A percentile compares a stretch with the other conserved stretches of the same genome.
Evolutionary conservation across 2,113 vertebrate genomes (phyloP).

Genomic region (Alouatta palliata): DNA sequence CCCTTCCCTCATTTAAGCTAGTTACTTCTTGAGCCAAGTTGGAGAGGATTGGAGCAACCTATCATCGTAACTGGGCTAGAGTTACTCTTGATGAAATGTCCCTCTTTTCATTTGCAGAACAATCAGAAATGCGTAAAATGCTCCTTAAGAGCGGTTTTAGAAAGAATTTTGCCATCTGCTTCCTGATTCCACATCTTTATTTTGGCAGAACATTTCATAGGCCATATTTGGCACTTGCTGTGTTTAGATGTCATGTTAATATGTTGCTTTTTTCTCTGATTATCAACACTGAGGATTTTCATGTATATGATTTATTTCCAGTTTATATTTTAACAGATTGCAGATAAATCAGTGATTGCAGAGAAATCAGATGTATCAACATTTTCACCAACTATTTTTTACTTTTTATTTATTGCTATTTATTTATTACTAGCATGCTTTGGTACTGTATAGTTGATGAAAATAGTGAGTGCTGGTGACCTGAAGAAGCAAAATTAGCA

Average conservation of each 20-base stretch:
- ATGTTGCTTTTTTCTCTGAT: background rate
- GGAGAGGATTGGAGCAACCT: background rate
- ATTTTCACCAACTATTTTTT: background rate
- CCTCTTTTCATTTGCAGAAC: constrained; percentile 34
- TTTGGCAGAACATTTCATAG: constrained; percentile 28
- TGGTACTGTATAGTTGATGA: background rate
- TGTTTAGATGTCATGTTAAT: background rate
- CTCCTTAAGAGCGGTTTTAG: constrained; percentile 11
- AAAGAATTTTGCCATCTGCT: constrained; percentile 33
- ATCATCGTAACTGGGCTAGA: background rate
- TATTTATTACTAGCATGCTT: background rate
- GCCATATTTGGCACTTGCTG: background rate
- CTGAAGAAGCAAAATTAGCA: background rate
- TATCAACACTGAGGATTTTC: background rate
- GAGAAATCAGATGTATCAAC: background rate
- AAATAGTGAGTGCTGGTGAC: background rate
- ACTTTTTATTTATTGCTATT: no score
- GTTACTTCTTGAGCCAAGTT: background rate
- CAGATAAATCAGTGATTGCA: background rate
- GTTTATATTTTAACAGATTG: constrained; percentile 39
- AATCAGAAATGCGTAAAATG: constrained; percentile 37
- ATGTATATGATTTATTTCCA: background rate
- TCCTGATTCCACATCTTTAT: constrained; percentile 32
- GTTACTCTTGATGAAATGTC: background rate
- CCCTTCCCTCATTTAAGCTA: background rate